phyloP scores from a whole-genome alignment of 92 coral and sea anemone species.

The Epizoanthus rinbou region DNA sequence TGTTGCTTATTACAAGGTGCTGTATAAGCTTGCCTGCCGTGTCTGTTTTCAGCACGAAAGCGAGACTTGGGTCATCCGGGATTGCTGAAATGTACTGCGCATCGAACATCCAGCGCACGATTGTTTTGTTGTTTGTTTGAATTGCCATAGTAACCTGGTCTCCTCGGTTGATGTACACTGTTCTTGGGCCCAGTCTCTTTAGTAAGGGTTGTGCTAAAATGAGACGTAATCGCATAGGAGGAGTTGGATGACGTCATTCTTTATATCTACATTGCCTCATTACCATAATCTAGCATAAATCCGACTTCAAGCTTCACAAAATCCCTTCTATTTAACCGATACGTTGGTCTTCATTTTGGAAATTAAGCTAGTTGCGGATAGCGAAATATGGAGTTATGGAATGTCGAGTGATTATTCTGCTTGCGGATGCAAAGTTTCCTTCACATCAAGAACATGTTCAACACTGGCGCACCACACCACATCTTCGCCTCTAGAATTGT shows the following conservation, averaged over 20 bases:
- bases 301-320: too few species aligned
- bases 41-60: conserved; percentile 62
- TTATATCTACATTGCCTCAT: too few species aligned
- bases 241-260: not conserved
- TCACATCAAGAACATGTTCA: too few species aligned
- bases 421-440: too few species aligned
- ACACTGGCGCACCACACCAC: too few species aligned
- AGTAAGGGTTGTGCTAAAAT: conserved; percentile 74
- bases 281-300: too few species aligned
- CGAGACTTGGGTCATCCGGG: conserved; percentile 94
- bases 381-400: too few species aligned
- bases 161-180: conserved; percentile 64
- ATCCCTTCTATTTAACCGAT: too few species aligned
- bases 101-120: conserved; percentile 78
- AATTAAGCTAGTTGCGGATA: too few species aligned
- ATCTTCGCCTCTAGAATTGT: too few species aligned
- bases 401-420: too few species aligned
- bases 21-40: conserved; percentile 54
- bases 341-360: too few species aligned
- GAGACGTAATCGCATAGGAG: not conserved
- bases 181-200: conserved; percentile 62
- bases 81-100: conserved; percentile 84
- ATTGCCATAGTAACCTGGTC: conserved; percentile 64
- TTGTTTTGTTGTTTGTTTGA: conserved; percentile 61
- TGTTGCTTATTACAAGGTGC: conserved; percentile 65